These are phyloP conservation scores for Himalopsyche japonica DNA, from an alignment of 2,888 invertebrate genomes.

Conservation along the genomic window DNA sequence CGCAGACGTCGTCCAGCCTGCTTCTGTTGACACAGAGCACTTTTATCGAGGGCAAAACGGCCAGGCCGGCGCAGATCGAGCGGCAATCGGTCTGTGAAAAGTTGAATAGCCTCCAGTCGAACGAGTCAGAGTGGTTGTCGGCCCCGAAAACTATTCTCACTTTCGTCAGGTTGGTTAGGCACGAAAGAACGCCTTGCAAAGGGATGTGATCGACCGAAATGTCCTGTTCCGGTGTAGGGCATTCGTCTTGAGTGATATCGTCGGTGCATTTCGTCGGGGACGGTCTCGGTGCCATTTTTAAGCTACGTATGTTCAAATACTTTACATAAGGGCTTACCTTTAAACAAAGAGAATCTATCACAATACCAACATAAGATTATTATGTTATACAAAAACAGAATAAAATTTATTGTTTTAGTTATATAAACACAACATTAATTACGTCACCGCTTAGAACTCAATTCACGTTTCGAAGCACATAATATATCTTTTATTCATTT, in stretches of 20 bases:
- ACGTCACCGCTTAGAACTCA: too few relatives aligned
- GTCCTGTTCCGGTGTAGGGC: constrained; percentile 44
- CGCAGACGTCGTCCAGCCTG: constrained; percentile 62
- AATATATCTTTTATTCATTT: too few relatives aligned
- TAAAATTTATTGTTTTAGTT: too few relatives aligned
- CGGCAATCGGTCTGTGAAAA: constrained; percentile 63
- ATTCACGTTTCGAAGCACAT: too few relatives aligned
- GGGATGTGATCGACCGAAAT: constrained; percentile 62
- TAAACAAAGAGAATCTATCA: too few relatives aligned
- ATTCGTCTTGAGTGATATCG: constrained; percentile 22
- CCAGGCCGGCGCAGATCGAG: constrained; percentile 59
- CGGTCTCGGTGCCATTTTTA: constrained; percentile 61
- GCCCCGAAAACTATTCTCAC: constrained; percentile 52
- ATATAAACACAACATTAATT: too few relatives aligned
- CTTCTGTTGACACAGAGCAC: constrained; percentile 64
- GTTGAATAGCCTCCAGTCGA: constrained; percentile 64
- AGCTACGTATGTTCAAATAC: constrained; percentile 56
- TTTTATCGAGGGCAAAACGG: constrained; percentile 54
- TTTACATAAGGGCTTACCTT: constrained; percentile 59
- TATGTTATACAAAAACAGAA: too few relatives aligned
- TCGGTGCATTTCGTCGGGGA: constrained; percentile 47
- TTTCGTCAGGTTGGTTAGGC: constrained; percentile 60
- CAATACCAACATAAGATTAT: too few relatives aligned
- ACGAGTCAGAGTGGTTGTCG: constrained; percentile 58
- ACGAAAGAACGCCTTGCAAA: constrained; percentile 57